A percentile compares a stretch with the other conserved stretches of the same genome.
phyloP scores from a whole-genome alignment of 2,113 vertebrate genomes.

The Entelurus aequoreus region DNA sequence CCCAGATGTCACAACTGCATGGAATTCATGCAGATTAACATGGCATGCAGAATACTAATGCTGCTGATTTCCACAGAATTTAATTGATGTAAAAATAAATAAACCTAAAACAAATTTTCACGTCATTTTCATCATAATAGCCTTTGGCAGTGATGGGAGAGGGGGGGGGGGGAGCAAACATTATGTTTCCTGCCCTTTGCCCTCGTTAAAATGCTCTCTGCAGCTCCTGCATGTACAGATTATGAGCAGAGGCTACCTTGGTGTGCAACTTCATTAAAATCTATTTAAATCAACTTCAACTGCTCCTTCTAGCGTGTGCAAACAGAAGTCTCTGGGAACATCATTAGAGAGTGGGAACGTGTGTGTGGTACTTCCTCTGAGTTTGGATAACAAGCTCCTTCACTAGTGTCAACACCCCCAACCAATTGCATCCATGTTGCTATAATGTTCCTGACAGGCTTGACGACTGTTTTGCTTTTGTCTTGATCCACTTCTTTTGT shows the following conservation, averaged over 20 bases:
- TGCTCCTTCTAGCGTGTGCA: constrained; percentile 62
- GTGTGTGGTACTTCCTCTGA: constrained; percentile 50
- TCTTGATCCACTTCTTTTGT: constrained; percentile 64
- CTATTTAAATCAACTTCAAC: constrained; percentile 81
- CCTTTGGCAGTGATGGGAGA: constrained; percentile 58
- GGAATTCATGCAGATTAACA: constrained; percentile 63
- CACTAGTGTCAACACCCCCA: constrained; percentile 69
- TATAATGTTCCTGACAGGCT: constrained; percentile 63
- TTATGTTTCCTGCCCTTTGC: constrained; percentile 67
- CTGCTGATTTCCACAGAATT: constrained; percentile 62
- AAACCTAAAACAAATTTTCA: constrained; percentile 59
- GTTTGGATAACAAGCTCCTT: constrained; percentile 74
- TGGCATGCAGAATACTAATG: constrained; percentile 62
- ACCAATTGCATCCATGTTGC: constrained; percentile 58
- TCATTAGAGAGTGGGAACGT: constrained; percentile 64
- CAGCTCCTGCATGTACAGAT: constrained; percentile 64
- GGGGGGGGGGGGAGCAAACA: constrained; percentile 47
- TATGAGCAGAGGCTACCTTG: constrained; percentile 70
- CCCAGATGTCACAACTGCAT: constrained; percentile 50
- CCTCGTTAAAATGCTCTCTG: constrained; percentile 70
- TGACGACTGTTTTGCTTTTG: constrained; percentile 47
- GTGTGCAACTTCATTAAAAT: constrained; percentile 75
- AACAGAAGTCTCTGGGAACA: constrained; percentile 70
- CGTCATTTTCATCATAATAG: constrained; percentile 74
- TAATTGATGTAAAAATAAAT: constrained; percentile 63